Evolutionary conservation across 1,140 invertebrate genomes (phyloP), one percentile per base, ranked within the genome.

Genomic region (Papilio helenus): DNA sequence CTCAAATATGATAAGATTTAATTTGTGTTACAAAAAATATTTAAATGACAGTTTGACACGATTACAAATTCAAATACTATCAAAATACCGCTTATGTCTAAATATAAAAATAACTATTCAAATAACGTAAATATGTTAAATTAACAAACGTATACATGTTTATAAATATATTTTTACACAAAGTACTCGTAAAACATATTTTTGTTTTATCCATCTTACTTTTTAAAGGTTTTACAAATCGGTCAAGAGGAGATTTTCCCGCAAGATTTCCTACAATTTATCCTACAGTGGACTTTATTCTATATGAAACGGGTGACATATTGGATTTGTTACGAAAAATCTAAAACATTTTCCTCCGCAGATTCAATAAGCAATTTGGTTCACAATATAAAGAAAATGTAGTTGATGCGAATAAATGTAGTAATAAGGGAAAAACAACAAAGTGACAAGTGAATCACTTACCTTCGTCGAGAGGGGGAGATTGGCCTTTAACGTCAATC

Each of bases 401-500:
- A 77, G 76, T 77, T 65, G 76, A 58, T 65, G 76, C 34, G 76
- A 61, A 77, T 61, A 77, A 77, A 65, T 77, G 34, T 74, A 76
- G 46, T 76, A 55, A 55, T 49, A 73, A 72, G 55, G 26, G 42
- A 72, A 81, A 78, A 79, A 61, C 39, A 79, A 79, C 79, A 79
- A 79, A 79, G 44, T 51, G 72, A 84, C 79, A 82, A 77, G 58
- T 73, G 79, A 79, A 81, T 76, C 82, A 88, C 86, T 84, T 84
- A 88, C 86, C 84, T 82, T 73, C 77, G 26, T 78, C 73, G 80
- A 74, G 55, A 81, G 80, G 80, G 81, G 79, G 78, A 72, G 81
- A 88, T 87, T 87, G 84, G 79, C 82, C 84, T 85, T 87, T 81
- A 82, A 85, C 80, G 87, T 88, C 87, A 86, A 81, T 86, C 83